Conservation (phyloP, 2,888 invertebrate genomes). For the Heliconius hortense region DNA sequence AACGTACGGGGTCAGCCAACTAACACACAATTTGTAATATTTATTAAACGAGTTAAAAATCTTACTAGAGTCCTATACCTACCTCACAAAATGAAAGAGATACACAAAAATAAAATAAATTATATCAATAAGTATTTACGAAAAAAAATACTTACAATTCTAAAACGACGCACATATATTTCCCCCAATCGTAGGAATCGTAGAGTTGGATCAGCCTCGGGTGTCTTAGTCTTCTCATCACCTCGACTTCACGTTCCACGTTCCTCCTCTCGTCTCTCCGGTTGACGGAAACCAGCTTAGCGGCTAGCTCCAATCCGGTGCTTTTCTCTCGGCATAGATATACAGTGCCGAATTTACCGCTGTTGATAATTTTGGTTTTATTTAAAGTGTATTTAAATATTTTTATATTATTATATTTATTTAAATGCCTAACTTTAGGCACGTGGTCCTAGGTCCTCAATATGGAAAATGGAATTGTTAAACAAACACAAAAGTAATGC, state of each 20-base stretch:
- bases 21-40: too few relatives aligned
- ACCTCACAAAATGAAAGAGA: too few relatives aligned
- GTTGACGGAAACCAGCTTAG: constrained; percentile 94
- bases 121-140: too few relatives aligned
- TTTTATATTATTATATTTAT: neutral
- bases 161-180: constrained; percentile 97
- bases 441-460: too few relatives aligned
- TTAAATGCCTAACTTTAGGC: neutral
- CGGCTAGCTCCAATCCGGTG: constrained; percentile 91
- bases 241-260: constrained; percentile 97
- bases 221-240: constrained; percentile 97
- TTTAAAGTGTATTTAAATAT: neutral
- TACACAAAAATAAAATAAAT: too few relatives aligned
- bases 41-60: too few relatives aligned
- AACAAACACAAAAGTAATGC: too few relatives aligned
- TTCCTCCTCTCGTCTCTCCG: constrained; percentile 94
- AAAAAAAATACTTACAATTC: constrained; percentile 92
- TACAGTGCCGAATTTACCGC: constrained; percentile 98
- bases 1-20: too few relatives aligned
- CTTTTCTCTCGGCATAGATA: constrained; percentile 94
- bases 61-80: too few relatives aligned
- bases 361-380: constrained; percentile 60
- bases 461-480: too few relatives aligned
- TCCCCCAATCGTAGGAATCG: constrained; percentile 96
- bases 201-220: constrained; percentile 98